Conservation (phyloP, 2,113 vertebrate species). For the Megaleporinus macrocephalus region DNA sequence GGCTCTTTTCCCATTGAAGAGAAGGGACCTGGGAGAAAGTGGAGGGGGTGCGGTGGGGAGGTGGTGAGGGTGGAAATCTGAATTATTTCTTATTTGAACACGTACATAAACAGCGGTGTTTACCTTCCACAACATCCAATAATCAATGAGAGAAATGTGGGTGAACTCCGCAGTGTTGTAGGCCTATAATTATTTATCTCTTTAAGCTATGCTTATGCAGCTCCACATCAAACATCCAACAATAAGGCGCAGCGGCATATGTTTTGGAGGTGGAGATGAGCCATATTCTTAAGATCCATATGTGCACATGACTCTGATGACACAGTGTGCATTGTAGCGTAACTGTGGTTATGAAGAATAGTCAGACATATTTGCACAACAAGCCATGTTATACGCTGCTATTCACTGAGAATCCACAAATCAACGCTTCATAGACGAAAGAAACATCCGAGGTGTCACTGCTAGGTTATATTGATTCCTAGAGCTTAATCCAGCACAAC, state of each 20-base stretch:
- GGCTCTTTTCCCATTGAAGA: too few species aligned
- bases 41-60: too few species aligned
- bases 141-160: background rate
- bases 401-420: conserved; percentile 34
- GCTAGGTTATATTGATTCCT: conserved; percentile 36
- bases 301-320: background rate
- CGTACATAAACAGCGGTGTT: too few species aligned
- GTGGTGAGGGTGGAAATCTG: too few species aligned
- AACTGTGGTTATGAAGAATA: conserved; percentile 19
- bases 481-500: conserved; percentile 10
- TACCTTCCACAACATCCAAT: background rate
- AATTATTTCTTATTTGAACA: too few species aligned
- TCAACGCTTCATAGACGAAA: conserved; percentile 33
- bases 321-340: conserved; percentile 14
- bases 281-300: background rate
- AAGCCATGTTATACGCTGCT: conserved; percentile 24
- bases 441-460: conserved; percentile 23
- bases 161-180: too few species aligned
- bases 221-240: background rate
- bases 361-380: conserved; percentile 25
- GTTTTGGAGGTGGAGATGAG: background rate
- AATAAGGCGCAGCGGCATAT: background rate
- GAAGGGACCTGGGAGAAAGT: too few species aligned
- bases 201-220: background rate
- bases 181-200: background rate